Base-by-base conservation (phyloP, 2,797 vertebrate species). In the Kryptopterus vitreolus region DNA sequence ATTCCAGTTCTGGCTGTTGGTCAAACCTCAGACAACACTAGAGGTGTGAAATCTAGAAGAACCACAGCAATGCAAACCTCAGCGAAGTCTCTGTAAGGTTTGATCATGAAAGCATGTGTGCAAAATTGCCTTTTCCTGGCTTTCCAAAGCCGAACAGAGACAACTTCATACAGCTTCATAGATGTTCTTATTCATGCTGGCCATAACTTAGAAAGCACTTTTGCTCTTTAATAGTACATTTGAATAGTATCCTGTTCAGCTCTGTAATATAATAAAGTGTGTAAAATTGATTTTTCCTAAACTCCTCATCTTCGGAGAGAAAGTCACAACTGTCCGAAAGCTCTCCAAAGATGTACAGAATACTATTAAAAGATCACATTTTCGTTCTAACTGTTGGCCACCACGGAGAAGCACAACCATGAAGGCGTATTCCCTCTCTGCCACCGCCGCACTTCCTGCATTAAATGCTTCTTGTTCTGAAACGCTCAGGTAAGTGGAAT, bases 401-500 rank as follows among this genome's bases (percentile, higher is more conserved):
- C 38, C 50, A 24, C n/a, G 52, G 38, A 18, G 0, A 43, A 43
- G 13, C 35, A 58, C 18, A 38, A 13, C 53, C 33, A 73, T 57
- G 12, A 20, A 69, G 63, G 48, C 10, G 53, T 46, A 59, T 33
- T 26, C 22, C 22, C 2, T n/a, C 22, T 61, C 24, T 22, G 18
- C 8, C 24, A 53, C 46, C 38, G 68, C 16, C 55, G 26, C 29
- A 72, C 18, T 18, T 75, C n/a, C 33, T 8, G 31, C 63, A 52
- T 12, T 13, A 38, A 16, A 4, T 53, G 7, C 38, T 26, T 48
- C n/a, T 12, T 33, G 5, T 48, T 71, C 62, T 9, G 33, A 61
- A 61, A 43, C 53, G 22, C 66, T 79, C 77, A 68, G 62, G 74
- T 77, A 69, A 76, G 35, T 72, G 35, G 11, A 58, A 66, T 63